These are phyloP conservation scores for Cephalopterus ornatus DNA, from an alignment of 2,113 vertebrate genomes.

Conservation along the genomic window DNA sequence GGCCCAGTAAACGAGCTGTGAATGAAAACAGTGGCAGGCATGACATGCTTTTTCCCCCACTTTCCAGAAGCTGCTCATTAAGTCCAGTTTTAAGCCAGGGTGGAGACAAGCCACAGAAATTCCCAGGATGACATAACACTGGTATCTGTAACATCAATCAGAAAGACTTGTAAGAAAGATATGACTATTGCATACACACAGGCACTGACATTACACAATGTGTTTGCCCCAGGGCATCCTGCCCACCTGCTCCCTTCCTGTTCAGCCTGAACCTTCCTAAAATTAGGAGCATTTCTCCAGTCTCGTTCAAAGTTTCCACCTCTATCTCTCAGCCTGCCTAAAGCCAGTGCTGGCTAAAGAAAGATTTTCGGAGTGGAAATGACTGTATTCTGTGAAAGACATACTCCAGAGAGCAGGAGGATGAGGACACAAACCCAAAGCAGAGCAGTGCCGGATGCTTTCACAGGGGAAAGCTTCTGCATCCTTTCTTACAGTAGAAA, in stretches of 20 bases:
- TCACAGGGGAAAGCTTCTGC: neutral
- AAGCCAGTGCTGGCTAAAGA: neutral
- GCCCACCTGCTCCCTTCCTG: neutral
- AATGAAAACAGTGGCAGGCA: neutral
- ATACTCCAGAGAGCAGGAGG: neutral
- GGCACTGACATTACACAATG: neutral
- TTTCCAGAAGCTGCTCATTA: conserved; percentile 30
- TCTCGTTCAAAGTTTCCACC: neutral
- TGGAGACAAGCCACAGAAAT: conserved; percentile 9
- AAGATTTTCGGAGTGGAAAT: neutral
- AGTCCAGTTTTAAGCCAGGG: neutral
- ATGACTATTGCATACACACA: neutral
- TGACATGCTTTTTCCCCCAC: neutral
- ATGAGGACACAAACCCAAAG: neutral
- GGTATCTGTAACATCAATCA: neutral
- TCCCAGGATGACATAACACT: neutral
- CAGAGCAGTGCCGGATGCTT: neutral
- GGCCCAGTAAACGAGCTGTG: neutral
- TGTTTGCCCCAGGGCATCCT: neutral
- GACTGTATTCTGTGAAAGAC: neutral
- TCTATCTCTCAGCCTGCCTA: neutral
- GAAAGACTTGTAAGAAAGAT: neutral
- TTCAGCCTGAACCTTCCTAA: neutral
- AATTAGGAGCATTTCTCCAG: neutral
- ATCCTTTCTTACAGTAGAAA: neutral